Evolutionary conservation across 2,888 invertebrate genomes (phyloP).

Genomic region (Stratiomys singularior): DNA sequence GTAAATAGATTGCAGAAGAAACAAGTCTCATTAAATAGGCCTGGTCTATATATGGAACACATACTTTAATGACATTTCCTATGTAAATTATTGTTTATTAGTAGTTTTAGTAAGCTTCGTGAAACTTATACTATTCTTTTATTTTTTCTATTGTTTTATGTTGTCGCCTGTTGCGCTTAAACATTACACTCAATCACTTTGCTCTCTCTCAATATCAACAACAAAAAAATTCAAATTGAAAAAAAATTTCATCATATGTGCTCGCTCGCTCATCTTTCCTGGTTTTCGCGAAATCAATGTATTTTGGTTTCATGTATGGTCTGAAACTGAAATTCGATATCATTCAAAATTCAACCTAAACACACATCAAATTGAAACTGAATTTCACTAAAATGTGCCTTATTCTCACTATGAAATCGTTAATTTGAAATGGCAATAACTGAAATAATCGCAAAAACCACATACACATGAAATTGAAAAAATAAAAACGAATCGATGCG

Average conservation of each 20-base stretch:
- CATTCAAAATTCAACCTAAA: too few species aligned
- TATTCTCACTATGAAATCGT: constrained; percentile 10
- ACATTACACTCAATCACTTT: constrained; percentile 43
- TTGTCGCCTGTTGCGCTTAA: constrained; percentile 46
- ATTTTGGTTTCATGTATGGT: neutral
- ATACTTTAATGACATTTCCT: neutral
- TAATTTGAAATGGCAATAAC: constrained; percentile 16
- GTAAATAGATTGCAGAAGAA: too few species aligned
- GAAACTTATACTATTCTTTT: constrained; percentile 33
- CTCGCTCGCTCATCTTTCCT: constrained; percentile 29
- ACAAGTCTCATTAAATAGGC: too few species aligned
- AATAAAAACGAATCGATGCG: constrained; percentile 37
- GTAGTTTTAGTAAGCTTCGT: constrained; percentile 37
- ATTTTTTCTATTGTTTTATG: constrained; percentile 44
- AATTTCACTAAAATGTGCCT: neutral
- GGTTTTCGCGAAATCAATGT: constrained; percentile 27
- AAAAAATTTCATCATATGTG: constrained; percentile 42
- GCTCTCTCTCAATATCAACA: constrained; percentile 28
- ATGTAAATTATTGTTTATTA: constrained; percentile 22
- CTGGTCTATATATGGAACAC: too few species aligned
- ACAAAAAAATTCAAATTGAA: constrained; percentile 38
- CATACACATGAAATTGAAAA: constrained; percentile 19
- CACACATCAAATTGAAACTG: too few species aligned
- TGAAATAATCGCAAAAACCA: constrained; percentile 24
- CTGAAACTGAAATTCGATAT: neutral